Evolutionary conservation across 1,140 invertebrate species (phyloP).

Genomic region (Polyergus mexicanus): DNA sequence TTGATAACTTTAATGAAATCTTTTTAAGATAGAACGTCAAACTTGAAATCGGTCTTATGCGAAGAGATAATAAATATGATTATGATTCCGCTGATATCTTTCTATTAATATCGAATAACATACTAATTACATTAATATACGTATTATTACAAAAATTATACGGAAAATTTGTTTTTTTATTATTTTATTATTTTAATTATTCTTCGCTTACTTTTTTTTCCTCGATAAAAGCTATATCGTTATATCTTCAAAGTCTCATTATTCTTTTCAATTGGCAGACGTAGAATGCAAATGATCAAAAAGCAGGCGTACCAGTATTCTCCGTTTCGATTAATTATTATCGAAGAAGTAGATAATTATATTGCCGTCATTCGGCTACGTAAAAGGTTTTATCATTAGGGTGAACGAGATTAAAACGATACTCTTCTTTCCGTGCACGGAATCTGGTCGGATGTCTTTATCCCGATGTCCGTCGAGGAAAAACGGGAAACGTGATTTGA

Average conservation of each 20-base stretch:
- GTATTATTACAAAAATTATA: neutral
- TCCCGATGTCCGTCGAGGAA: slow-evolving; percentile 26
- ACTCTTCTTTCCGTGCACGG: slow-evolving; percentile 39
- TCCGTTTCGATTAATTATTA: slow-evolving; percentile 22
- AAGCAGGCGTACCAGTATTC: neutral
- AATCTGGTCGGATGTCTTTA: slow-evolving; percentile 39
- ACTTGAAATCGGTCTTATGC: neutral
- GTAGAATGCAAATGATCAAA: too few species aligned
- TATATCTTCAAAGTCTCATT: neutral
- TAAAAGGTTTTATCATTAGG: slow-evolving; percentile 63
- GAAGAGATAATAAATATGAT: neutral
- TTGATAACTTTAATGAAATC: slow-evolving; percentile 58
- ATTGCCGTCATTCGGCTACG: slow-evolving; percentile 34
- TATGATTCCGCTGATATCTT: neutral
- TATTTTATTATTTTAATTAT: neutral
- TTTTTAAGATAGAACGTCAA: neutral
- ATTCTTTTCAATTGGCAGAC: neutral
- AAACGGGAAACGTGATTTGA: slow-evolving; percentile 60
- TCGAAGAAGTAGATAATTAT: slow-evolving; percentile 40
- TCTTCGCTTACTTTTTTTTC: neutral
- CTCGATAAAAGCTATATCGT: neutral
- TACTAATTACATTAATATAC: neutral
- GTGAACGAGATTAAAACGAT: slow-evolving; percentile 63
- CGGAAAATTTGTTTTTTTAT: neutral
- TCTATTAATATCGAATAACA: neutral